phyloP scores from a whole-genome alignment of 92 coral and sea anemone genomes.

The Phenganax marumi region DNA sequence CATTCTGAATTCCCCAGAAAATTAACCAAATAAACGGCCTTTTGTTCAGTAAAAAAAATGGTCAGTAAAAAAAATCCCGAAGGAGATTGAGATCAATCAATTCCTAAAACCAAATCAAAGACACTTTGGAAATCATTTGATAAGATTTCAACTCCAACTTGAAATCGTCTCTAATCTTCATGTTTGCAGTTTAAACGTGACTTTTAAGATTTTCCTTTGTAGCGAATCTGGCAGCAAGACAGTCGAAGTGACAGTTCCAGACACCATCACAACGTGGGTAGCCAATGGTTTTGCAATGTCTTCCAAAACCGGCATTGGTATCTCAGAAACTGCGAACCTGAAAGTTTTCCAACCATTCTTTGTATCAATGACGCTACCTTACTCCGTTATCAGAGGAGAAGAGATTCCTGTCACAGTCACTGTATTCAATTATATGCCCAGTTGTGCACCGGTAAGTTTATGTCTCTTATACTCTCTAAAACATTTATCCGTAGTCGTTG shows the following conservation, averaged over 20 bases:
- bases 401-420: conserved; percentile 75
- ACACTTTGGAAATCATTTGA: too few relatives aligned
- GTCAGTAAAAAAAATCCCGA: too few relatives aligned
- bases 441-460: conserved; percentile 78
- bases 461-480: too few relatives aligned
- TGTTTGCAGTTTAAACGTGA: too few relatives aligned
- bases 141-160: too few relatives aligned
- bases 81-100: too few relatives aligned
- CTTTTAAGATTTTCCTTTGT: neutral
- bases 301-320: conserved; percentile 71
- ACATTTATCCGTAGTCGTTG: too few relatives aligned
- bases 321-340: conserved; percentile 66
- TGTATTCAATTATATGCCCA: conserved; percentile 82
- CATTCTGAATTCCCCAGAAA: too few relatives aligned
- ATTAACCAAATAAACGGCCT: too few relatives aligned
- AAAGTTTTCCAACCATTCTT: conserved; percentile 85
- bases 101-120: too few relatives aligned
- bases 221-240: conserved; percentile 25
- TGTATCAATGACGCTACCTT: conserved; percentile 83
- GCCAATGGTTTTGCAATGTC: conserved; percentile 93
- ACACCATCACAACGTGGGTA: conserved; percentile 90
- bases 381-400: conserved; percentile 93
- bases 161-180: too few relatives aligned
- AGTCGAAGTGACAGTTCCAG: conserved; percentile 76
- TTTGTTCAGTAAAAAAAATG: too few relatives aligned